These are phyloP conservation scores for Microtus oregoni DNA, from an alignment of 2,113 vertebrate genomes.

Conservation along the genomic window DNA sequence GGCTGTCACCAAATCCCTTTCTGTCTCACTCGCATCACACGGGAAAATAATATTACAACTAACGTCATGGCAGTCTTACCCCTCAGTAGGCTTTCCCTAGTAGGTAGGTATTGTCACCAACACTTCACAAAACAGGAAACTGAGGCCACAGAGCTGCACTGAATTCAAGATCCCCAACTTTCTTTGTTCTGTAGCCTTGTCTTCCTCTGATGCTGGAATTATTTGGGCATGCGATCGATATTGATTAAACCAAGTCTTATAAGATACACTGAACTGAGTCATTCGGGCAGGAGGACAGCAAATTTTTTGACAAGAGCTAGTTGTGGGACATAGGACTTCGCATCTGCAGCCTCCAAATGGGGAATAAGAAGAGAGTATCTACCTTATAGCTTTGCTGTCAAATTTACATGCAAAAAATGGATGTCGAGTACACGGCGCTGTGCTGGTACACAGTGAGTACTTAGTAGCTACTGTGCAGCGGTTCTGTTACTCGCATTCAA, in stretches of 20 bases:
- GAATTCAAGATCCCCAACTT: background rate
- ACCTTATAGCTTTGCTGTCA: conserved; percentile 26
- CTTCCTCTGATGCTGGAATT: conserved; percentile 44
- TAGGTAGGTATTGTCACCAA: background rate
- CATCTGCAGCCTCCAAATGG: background rate
- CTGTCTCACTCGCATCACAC: background rate
- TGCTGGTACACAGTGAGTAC: conserved; percentile 6
- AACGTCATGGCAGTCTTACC: background rate
- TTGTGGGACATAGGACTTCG: conserved; percentile 6
- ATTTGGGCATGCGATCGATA: no score
- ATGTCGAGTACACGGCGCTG: background rate
- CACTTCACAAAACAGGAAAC: conserved; percentile 53
- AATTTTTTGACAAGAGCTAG: conserved; percentile 33
- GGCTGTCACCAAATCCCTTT: background rate
- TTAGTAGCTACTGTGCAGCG: conserved; percentile 50
- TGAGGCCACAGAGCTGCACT: background rate
- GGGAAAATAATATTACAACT: background rate
- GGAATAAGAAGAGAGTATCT: conserved; percentile 24
- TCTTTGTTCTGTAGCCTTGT: conserved; percentile 12
- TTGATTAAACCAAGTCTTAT: conserved; percentile 55
- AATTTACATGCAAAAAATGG: background rate
- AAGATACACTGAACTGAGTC: conserved; percentile 41
- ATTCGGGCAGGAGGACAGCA: background rate
- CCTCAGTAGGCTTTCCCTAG: background rate
- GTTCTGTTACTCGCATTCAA: background rate